Percentiles rank a stretch among this genome's conserved stretches.
phyloP scores from a whole-genome alignment of 2,113 vertebrate genomes.

The Trachemys scripta region DNA sequence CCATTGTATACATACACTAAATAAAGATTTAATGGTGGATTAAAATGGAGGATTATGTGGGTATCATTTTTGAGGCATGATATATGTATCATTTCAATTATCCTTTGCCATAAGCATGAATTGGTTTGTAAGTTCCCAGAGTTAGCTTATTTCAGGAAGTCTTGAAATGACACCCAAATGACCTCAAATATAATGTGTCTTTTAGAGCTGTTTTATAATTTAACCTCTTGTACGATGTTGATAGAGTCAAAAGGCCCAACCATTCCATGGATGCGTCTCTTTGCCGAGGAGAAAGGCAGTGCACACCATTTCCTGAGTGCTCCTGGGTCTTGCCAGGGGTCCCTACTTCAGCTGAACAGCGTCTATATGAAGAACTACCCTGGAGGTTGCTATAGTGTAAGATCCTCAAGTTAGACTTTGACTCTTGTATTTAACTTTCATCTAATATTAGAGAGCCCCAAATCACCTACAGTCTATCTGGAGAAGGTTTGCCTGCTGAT shows the following conservation, averaged over 20 bases:
- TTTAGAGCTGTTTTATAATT: background rate
- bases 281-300: background rate
- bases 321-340: background rate
- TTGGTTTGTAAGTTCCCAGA: conserved; percentile 5
- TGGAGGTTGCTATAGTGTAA: background rate
- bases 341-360: background rate
- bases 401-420: background rate
- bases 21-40: background rate
- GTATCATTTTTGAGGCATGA: conserved; percentile 13
- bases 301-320: background rate
- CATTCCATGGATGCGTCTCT: background rate
- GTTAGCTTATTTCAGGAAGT: background rate
- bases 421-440: background rate
- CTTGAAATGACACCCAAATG: background rate
- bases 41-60: background rate
- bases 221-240: background rate
- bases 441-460: background rate
- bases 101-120: conserved; percentile 1
- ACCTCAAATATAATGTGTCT: background rate
- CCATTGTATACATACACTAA: conserved; percentile 14
- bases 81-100: background rate
- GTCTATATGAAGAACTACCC: background rate
- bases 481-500: background rate
- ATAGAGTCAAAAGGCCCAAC: background rate
- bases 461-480: background rate